phyloP scores from a whole-genome alignment of 2,113 vertebrate genomes.

The Mystacornis crossleyi region DNA sequence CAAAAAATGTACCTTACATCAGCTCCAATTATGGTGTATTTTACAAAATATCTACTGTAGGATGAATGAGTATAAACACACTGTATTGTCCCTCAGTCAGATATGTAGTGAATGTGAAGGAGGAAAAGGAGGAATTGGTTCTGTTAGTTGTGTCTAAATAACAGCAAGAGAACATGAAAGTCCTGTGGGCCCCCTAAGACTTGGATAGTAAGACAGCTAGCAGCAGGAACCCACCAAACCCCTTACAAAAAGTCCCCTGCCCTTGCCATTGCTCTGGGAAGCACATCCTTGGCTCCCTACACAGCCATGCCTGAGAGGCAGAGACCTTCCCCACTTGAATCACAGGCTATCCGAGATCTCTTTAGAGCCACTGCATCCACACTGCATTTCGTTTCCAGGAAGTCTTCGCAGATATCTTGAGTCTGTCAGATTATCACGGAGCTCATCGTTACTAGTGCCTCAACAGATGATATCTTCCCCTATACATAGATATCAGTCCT shows the following conservation, averaged over 20 bases:
- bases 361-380: background rate
- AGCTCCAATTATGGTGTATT: background rate
- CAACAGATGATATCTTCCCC: slow-evolving; percentile 28
- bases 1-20: background rate
- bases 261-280: background rate
- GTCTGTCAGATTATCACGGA: slow-evolving; percentile 42
- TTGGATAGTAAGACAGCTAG: background rate
- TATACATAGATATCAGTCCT: background rate
- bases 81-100: background rate
- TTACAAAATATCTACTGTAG: background rate
- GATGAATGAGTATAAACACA: background rate
- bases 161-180: background rate
- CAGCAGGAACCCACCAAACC: background rate
- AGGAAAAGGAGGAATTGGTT: background rate
- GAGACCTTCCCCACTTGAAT: background rate
- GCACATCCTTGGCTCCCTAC: background rate
- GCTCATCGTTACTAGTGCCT: slow-evolving; percentile 36
- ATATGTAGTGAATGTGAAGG: background rate
- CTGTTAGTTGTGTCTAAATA: background rate
- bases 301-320: background rate
- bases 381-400: slow-evolving; percentile 3
- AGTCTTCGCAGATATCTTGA: background rate
- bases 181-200: background rate
- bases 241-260: background rate
- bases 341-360: background rate